phyloP scores from a whole-genome alignment of 2,113 vertebrate genomes.

The Cynopterus brachyotis region DNA sequence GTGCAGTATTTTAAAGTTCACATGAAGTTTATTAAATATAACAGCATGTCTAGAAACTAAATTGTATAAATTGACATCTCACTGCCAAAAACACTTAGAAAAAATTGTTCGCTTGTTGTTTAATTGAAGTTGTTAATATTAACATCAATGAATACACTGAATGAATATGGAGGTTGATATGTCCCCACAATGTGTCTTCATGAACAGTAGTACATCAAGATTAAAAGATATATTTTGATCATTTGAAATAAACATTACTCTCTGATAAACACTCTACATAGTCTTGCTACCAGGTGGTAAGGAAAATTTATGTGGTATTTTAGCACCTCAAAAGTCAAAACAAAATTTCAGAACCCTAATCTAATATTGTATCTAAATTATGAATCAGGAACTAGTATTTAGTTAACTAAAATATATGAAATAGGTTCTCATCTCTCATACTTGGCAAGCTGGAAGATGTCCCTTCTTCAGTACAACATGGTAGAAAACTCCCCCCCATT shows the following conservation, averaged over 20 bases:
- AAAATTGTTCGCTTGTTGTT: slow-evolving; percentile 65
- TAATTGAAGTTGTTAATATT: slow-evolving; percentile 57
- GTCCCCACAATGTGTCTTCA: slow-evolving; percentile 40
- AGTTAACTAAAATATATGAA: slow-evolving; percentile 63
- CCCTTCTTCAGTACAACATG: slow-evolving; percentile 58
- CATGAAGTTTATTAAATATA: slow-evolving; percentile 80
- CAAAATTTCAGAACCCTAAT: slow-evolving; percentile 74
- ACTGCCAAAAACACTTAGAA: slow-evolving; percentile 70
- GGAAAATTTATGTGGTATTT: slow-evolving; percentile 72
- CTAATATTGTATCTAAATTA: slow-evolving; percentile 67
- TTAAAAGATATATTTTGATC: slow-evolving; percentile 65
- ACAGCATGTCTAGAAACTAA: slow-evolving; percentile 79
- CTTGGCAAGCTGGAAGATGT: slow-evolving; percentile 73
- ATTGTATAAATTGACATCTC: slow-evolving; percentile 79
- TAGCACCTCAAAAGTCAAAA: slow-evolving; percentile 83
- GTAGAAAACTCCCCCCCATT: slow-evolving; percentile 59
- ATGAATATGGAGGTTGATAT: slow-evolving; percentile 53
- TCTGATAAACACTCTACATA: slow-evolving; percentile 76
- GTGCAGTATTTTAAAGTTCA: slow-evolving; percentile 81
- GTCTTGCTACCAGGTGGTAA: slow-evolving; percentile 82
- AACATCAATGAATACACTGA: slow-evolving; percentile 48
- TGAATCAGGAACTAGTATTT: slow-evolving; percentile 71
- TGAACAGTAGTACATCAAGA: slow-evolving; percentile 74
- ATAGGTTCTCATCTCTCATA: slow-evolving; percentile 63
- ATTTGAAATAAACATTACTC: slow-evolving; percentile 73